A percentile compares a stretch with the other conserved stretches of the same genome.
Evolutionary conservation across 2,113 vertebrate species (phyloP).

Genomic region (Capra hircus): DNA sequence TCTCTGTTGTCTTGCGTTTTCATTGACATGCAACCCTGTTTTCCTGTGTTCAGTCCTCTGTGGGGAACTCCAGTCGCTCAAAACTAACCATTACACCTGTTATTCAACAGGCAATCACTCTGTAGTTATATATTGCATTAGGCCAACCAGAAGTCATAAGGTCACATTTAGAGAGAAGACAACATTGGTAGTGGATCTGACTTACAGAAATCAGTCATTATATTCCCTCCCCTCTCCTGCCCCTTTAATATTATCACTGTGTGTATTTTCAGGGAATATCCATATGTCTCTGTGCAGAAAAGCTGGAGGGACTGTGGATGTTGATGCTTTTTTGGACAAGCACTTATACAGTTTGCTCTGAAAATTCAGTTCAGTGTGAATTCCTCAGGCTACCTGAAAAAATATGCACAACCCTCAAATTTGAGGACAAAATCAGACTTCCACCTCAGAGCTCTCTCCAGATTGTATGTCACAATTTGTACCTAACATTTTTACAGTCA

Average conservation of each 20-base stretch:
- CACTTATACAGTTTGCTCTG: background rate
- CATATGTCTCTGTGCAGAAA: background rate
- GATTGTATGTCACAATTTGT: background rate
- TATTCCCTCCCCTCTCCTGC: background rate
- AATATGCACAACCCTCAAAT: background rate
- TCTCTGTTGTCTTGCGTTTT: background rate
- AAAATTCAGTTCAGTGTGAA: background rate
- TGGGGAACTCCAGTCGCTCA: background rate
- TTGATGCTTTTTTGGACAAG: background rate
- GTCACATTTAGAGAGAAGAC: background rate
- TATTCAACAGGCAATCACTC: background rate
- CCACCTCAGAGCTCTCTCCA: background rate
- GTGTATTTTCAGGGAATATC: background rate
- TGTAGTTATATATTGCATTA: background rate
- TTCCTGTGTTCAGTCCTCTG: background rate
- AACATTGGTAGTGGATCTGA: background rate
- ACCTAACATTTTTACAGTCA: background rate
- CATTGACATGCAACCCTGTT: background rate
- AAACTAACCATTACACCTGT: background rate
- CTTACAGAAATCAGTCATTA: background rate
- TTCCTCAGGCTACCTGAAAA: background rate
- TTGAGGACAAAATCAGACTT: background rate
- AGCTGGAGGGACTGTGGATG: background rate
- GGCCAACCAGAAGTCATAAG: background rate
- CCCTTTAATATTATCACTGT: background rate